Base-by-base conservation (phyloP, 2,113 vertebrate genomes). In the Phainopepla nitens region DNA sequence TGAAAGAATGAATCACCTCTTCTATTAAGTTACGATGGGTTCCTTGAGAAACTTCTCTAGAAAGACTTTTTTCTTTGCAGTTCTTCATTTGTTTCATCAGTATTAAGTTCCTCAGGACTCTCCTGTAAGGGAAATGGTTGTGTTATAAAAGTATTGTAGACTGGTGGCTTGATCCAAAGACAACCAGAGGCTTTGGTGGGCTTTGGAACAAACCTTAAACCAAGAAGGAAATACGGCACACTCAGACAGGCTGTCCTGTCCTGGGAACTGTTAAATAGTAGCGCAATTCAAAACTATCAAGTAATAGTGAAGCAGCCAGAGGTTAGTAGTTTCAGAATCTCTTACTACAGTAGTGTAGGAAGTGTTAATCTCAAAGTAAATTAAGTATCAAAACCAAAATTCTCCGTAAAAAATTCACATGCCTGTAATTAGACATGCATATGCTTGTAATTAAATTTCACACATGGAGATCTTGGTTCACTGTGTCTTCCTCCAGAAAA, bases 171-270 rank as follows among this genome's bases (percentile, higher is more conserved):
- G 82, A 83, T 94, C 90, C 90, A 92, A 75, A 95, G 88, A 92
- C 90, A 96, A 13, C 71, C 36, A 62, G 45, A 93, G 62, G 50
- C 71, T 93, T 94, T 93, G 92, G 54, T 89, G 77, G 87, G 83
- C 89, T 96, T 73, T 90, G 82, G 64, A 96, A 65, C 58, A 94
- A 45, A 66, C 71, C 35, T 88, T 90, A 73, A 94, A 91, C 68
- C 71, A 56, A 70, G 76, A 77, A 71, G 82, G 69, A 61, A 93
- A 73, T 81, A 10, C 36, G 91, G 58, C 36, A 64, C 35, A 12
- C 21, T 68, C 56, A 77, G 72, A 60, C 60, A 87, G 45, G 11
- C 58, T 89, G 71, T 61, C 89, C 58, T 89, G 71, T 61, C 89
- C 70, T 94, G 89, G 87, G 53, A 85, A 22, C 53, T 5, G 1